phyloP scores from a whole-genome alignment of 92 coral and sea anemone species.

The Phenganax subtilis region DNA sequence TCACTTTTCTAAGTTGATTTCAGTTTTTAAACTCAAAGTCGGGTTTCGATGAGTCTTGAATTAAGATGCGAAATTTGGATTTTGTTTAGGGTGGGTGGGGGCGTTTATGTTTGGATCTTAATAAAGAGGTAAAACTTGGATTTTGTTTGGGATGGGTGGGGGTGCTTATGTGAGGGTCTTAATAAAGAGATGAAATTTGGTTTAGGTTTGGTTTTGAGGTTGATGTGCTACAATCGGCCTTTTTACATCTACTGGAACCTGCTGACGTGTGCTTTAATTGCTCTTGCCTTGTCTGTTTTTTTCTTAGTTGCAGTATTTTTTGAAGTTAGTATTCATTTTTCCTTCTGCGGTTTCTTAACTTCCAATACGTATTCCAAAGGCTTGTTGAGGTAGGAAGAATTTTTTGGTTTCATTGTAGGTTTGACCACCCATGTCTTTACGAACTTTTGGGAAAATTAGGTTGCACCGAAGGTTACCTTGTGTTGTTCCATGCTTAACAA shows the following conservation, averaged over 20 bases:
- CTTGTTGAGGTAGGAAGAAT: constrained; percentile 13
- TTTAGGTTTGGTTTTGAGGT: too few species aligned
- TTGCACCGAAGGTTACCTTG: constrained; percentile 10
- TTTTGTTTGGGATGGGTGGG: too few species aligned
- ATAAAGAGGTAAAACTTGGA: too few species aligned
- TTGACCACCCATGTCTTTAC: constrained; percentile 49
- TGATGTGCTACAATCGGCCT: too few species aligned
- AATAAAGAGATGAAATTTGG: too few species aligned
- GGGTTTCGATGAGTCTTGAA: too few species aligned
- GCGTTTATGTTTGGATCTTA: too few species aligned
- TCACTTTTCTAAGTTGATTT: too few species aligned
- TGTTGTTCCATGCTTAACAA: not conserved
- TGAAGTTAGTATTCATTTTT: not conserved
- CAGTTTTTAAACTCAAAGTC: too few species aligned
- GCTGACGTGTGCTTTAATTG: constrained; percentile 3
- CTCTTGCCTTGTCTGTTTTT: constrained; percentile 9
- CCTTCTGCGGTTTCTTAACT: not conserved
- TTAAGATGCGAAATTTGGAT: too few species aligned
- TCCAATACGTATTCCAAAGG: constrained; percentile 19
- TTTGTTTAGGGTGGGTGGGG: too few species aligned
- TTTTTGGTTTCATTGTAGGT: constrained; percentile 35
- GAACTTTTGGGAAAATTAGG: constrained; percentile 42
- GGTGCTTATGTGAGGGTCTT: too few species aligned
- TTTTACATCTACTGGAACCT: constrained; percentile 1
- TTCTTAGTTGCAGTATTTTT: not conserved